Conservation (phyloP, 2,113 vertebrate genomes). For the Coturnix japonica region DNA sequence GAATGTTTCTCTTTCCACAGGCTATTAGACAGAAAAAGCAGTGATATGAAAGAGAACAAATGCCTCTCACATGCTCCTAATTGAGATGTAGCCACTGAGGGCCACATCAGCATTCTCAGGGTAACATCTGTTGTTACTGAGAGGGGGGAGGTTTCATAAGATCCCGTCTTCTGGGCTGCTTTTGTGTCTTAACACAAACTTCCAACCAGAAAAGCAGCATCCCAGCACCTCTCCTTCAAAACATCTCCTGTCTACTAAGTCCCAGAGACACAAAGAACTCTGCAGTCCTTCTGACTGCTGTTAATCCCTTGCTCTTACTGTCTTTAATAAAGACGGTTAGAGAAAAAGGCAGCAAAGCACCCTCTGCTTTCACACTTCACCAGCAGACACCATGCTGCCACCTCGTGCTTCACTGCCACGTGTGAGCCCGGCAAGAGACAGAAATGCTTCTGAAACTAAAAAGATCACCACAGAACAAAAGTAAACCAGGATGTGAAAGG, state of each 20-base stretch:
- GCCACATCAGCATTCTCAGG: not conserved
- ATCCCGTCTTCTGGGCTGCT: not conserved
- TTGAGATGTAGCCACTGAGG: fast-evolving
- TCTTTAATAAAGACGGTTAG: fast-evolving
- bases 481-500: not conserved
- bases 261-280: fast-evolving
- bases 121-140: not conserved
- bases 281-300: fast-evolving
- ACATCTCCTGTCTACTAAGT: not conserved
- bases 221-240: not conserved
- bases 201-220: not conserved
- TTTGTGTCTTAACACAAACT: not conserved
- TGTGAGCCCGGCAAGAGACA: not conserved
- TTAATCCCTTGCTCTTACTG: not conserved
- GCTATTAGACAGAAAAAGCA: not conserved
- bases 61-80: fast-evolving
- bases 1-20: not conserved
- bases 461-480: not conserved
- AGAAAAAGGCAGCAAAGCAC: not conserved
- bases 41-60: fast-evolving
- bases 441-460: not conserved
- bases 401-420: not conserved
- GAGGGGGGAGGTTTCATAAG: not conserved
- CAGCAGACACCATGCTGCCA: not conserved
- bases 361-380: not conserved